These are phyloP conservation scores for Gobius niger DNA, from an alignment of 2,113 vertebrate genomes.

Conservation along the genomic window DNA sequence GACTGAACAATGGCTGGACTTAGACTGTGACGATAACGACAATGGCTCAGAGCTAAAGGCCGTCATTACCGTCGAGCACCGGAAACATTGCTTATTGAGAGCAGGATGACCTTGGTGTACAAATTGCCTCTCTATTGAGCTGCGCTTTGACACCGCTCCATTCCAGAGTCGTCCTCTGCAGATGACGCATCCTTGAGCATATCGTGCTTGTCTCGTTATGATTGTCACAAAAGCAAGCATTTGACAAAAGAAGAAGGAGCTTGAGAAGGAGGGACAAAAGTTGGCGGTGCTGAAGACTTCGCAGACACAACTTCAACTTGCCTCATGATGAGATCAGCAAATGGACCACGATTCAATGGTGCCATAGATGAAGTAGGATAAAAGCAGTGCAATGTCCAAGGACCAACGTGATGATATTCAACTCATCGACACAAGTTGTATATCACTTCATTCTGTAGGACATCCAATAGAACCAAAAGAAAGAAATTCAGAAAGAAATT, in stretches of 20 bases:
- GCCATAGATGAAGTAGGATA: not conserved
- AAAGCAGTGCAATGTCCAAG: not conserved
- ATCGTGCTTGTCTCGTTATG: conserved; percentile 10
- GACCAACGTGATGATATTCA: not conserved
- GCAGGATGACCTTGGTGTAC: conserved; percentile 19
- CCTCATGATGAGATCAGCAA: conserved; percentile 8
- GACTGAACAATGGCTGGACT: not conserved
- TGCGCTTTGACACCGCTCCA: conserved; percentile 12
- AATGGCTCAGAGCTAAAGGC: conserved; percentile 10
- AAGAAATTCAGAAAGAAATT: no score
- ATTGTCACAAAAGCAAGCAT: conserved; percentile 18
- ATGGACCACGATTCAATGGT: not conserved
- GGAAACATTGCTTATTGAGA: conserved; percentile 9
- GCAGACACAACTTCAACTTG: conserved; percentile 28
- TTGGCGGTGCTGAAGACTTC: conserved; percentile 14
- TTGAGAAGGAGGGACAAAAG: conserved; percentile 12
- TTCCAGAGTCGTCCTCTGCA: conserved; percentile 8
- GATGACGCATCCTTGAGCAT: conserved; percentile 18
- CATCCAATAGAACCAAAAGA: no score
- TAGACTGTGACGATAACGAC: not conserved
- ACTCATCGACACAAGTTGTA: no score
- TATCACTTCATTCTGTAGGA: no score
- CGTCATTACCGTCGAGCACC: conserved; percentile 25
- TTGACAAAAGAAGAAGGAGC: conserved; percentile 9
- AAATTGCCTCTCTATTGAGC: not conserved